Percentiles rank a stretch among this genome's conserved stretches.
Evolutionary conservation across 2,888 invertebrate species (phyloP).

Genomic region (Ectemnius continuus): DNA sequence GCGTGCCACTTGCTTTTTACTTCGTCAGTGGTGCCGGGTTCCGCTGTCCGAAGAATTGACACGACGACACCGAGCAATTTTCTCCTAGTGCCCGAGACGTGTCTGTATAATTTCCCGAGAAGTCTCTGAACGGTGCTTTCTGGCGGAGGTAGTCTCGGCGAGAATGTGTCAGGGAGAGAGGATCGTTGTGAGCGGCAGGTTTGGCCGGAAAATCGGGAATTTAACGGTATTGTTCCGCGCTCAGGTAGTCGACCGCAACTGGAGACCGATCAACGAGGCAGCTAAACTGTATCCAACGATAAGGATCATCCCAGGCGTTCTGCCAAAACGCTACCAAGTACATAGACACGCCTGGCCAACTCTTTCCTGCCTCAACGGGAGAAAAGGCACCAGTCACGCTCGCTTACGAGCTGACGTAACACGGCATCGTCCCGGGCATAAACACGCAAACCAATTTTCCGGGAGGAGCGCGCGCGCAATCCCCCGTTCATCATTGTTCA

Average conservation of each 20-base stretch:
- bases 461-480: conserved; percentile 54
- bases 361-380: conserved; percentile 24
- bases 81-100: too few relatives aligned
- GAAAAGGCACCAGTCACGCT: conserved; percentile 65
- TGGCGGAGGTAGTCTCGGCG: too few relatives aligned
- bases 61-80: background rate
- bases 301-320: conserved; percentile 33
- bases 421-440: conserved; percentile 40
- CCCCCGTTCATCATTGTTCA: conserved; percentile 64
- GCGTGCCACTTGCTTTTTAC: too few relatives aligned
- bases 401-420: conserved; percentile 59
- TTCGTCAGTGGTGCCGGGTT: background rate
- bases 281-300: conserved; percentile 39
- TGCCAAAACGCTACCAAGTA: conserved; percentile 36
- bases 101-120: background rate
- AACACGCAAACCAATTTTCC: conserved; percentile 68
- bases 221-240: conserved; percentile 14
- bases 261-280: conserved; percentile 17
- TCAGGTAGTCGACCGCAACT: conserved; percentile 9
- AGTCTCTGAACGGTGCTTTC: background rate
- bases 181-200: too few relatives aligned
- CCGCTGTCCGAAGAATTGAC: background rate
- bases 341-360: conserved; percentile 11
- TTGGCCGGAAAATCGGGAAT: conserved; percentile 14
- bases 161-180: too few relatives aligned